Base-by-base conservation (phyloP, 2,113 vertebrate species). In the Alethe castanea region DNA sequence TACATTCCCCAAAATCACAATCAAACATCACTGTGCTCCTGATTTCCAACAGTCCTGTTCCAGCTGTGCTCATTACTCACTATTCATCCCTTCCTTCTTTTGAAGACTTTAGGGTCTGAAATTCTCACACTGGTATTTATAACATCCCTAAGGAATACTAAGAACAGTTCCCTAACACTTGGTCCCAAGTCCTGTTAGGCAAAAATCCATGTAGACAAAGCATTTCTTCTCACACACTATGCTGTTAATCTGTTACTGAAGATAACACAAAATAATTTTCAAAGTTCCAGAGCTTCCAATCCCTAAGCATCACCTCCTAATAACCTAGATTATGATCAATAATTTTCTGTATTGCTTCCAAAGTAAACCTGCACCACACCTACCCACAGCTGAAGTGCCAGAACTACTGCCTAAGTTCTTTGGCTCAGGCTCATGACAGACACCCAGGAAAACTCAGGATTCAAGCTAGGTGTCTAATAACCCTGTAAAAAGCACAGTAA, bases 51-150 rank as follows among this genome's bases (percentile, higher is more conserved):
- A 84, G 45, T 83, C 52, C 60, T 54, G 24, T 80, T 88, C 82
- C 92, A 93, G 85, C 84, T 91, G 93, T 82, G 85, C 91, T 95
- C 93, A 80, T 95, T 91, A 95, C 64, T 83, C 90, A 59, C 92
- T 96, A 95, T 90, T 96, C 93, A 94, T 80, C 38, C 24, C 18
- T 60, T 82, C 38, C 28, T 56, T 89, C 28, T 57, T 91, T 62
- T 33, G 26, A 90, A 59, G 59, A 59, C 66, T 90, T 88, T 66
- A 50, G 29, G 67, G 33, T 40, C 54, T 66, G 23, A 66, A 85
- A 81, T 93, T 90, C 54, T 93, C 79, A 14, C 33, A 23, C 26
- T 62, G 38, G 33, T 52, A 70, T 81, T 95, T 94, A 31, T 53
- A 95, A 61, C 52, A 62, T 42, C 45, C 45, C 1, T n/a, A 77